Conservation (phyloP, 30 jellyfish, hydroid and myxozoan species). For the Cassiopea andromeda region DNA sequence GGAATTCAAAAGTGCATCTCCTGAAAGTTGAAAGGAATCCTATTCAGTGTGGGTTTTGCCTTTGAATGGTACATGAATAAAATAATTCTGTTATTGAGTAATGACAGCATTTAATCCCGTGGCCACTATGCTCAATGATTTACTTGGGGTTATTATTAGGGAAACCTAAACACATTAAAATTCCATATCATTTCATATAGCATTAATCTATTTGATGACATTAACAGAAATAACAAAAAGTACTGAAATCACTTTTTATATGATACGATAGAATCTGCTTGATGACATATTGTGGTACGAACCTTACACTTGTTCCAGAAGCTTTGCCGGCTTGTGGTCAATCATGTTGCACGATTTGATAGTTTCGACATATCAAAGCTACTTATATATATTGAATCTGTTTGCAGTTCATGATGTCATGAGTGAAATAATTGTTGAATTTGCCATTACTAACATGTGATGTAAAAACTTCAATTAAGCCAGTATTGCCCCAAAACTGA, state of each 20-base stretch:
- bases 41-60: conserved; percentile 11
- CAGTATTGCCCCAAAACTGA: too few species aligned
- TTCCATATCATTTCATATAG: conserved; percentile 7
- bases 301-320: conserved; percentile 18
- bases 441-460: neutral
- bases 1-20: neutral
- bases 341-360: neutral
- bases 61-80: neutral
- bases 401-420: neutral
- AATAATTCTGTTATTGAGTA: neutral
- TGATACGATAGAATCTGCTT: neutral
- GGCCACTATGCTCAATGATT: conserved; percentile 20
- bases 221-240: conserved; percentile 6
- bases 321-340: conserved; percentile 8
- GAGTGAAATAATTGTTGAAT: neutral
- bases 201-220: conserved; percentile 22
- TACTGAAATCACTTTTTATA: neutral
- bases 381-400: neutral
- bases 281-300: conserved; percentile 16
- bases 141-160: conserved; percentile 17
- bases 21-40: conserved; percentile 7
- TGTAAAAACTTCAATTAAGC: too few species aligned
- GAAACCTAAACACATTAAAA: conserved; percentile 24
- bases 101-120: neutral
- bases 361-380: neutral